Evolutionary conservation across 2,888 invertebrate species (phyloP).

Genomic region (Chloroclystis v-ata): DNA sequence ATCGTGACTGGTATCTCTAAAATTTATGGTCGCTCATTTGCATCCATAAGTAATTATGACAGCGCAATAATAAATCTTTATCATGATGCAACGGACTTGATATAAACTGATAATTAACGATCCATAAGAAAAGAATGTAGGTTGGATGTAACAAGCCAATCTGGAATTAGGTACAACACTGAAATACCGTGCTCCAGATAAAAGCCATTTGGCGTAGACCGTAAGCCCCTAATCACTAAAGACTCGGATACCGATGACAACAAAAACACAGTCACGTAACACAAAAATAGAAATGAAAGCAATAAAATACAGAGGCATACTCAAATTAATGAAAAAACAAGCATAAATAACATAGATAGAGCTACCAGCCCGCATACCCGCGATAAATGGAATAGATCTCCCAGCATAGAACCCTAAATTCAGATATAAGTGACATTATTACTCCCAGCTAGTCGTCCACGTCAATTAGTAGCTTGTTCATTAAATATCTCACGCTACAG

Average conservation of each 20-base stretch:
- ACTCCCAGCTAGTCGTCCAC: conserved; percentile 38
- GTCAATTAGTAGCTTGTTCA: conserved; percentile 57
- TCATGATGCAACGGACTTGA: conserved; percentile 31
- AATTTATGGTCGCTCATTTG: conserved; percentile 50
- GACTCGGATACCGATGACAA: conserved; percentile 14
- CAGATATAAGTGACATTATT: conserved; percentile 48
- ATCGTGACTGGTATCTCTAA: conserved; percentile 38
- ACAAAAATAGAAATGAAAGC: conserved; percentile 8
- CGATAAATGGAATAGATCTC: conserved; percentile 41
- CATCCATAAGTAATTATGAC: conserved; percentile 47
- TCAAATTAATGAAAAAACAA: conserved; percentile 25
- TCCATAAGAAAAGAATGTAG: conserved; percentile 14
- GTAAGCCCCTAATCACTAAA: conserved; percentile 14
- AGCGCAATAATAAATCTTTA: conserved; percentile 32
- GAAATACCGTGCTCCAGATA: conserved; percentile 18
- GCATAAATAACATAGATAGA: conserved; percentile 27
- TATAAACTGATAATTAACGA: conserved; percentile 20
- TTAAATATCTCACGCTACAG: conserved; percentile 32
- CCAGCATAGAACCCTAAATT: conserved; percentile 46
- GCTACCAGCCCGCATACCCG: conserved; percentile 37
- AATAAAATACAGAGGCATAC: conserved; percentile 12
- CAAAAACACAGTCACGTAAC: conserved; percentile 6
- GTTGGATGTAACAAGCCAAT: conserved; percentile 13
- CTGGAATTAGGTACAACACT: conserved; percentile 13
- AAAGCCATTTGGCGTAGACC: conserved; percentile 13